Evolutionary conservation across 2,113 vertebrate species (phyloP).

Genomic region (Cavia porcellus): DNA sequence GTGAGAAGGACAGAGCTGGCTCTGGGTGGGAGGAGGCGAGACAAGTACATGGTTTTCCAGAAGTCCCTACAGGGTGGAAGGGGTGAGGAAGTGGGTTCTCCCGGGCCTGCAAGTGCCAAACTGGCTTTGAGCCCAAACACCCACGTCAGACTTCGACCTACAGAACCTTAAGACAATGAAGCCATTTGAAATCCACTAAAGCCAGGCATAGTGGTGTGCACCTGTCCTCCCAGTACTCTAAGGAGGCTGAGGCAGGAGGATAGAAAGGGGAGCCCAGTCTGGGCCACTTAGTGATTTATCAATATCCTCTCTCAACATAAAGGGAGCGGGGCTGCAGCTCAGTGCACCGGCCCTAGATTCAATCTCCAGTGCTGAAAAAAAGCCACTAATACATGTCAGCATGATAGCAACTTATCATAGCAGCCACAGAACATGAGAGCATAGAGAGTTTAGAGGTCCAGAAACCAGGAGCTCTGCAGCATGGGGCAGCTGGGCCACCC

Average conservation of each 20-base stretch:
- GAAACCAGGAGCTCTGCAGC: rapidly evolving
- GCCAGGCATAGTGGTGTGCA: background rate
- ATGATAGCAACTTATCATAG: background rate
- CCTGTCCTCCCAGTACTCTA: background rate
- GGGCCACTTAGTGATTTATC: background rate
- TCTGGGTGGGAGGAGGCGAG: background rate
- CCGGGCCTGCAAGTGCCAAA: background rate
- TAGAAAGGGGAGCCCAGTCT: background rate
- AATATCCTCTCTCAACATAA: background rate
- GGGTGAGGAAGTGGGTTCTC: background rate
- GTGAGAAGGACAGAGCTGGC: background rate
- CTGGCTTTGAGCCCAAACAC: background rate
- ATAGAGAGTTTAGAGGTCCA: rapidly evolving
- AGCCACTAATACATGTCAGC: background rate
- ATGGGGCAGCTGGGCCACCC: rapidly evolving
- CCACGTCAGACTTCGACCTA: background rate
- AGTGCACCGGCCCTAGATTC: background rate
- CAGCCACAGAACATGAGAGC: background rate
- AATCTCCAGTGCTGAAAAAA: background rate
- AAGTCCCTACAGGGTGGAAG: background rate
- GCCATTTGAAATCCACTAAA: background rate
- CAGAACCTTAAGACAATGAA: background rate
- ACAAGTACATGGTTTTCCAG: background rate
- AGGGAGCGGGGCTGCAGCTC: background rate
- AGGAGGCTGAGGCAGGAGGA: background rate